Conservation (phyloP, 2,888 invertebrate genomes). For the Lydus trimaculatus region DNA sequence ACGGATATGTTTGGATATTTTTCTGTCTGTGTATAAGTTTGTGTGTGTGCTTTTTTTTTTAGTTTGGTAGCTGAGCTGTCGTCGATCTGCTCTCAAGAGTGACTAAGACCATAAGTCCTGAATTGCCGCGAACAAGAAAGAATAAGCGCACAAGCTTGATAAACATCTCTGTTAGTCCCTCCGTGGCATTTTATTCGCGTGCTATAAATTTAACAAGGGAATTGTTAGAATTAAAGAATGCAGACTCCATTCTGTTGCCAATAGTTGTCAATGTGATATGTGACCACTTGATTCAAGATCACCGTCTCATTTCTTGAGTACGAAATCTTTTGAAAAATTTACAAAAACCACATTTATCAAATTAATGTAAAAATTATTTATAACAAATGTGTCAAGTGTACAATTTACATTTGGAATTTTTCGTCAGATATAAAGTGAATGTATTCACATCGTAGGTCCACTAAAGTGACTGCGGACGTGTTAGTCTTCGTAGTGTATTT, state of each 20-base stretch:
- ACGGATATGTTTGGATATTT: neutral
- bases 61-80: neutral
- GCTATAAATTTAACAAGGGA: constrained; percentile 41
- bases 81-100: constrained; percentile 23
- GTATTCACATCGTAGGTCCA: constrained; percentile 1
- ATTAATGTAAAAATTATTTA: neutral
- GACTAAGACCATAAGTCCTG: constrained; percentile 31
- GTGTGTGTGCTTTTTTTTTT: neutral
- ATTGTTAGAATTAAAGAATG: constrained; percentile 44
- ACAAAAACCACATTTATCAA: neutral
- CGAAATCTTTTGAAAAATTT: neutral
- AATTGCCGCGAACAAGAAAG: constrained; percentile 35
- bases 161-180: constrained; percentile 43
- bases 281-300: constrained; percentile 26
- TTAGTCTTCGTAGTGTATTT: constrained; percentile 42
- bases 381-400: neutral
- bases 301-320: neutral
- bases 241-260: constrained; percentile 43
- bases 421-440: neutral
- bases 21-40: neutral
- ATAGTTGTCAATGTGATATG: constrained; percentile 38
- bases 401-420: neutral
- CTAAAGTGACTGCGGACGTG: constrained; percentile 31
- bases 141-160: constrained; percentile 37
- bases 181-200: constrained; percentile 43